Base-by-base conservation (phyloP, 2,888 invertebrate species). In the Eulithis testata region DNA sequence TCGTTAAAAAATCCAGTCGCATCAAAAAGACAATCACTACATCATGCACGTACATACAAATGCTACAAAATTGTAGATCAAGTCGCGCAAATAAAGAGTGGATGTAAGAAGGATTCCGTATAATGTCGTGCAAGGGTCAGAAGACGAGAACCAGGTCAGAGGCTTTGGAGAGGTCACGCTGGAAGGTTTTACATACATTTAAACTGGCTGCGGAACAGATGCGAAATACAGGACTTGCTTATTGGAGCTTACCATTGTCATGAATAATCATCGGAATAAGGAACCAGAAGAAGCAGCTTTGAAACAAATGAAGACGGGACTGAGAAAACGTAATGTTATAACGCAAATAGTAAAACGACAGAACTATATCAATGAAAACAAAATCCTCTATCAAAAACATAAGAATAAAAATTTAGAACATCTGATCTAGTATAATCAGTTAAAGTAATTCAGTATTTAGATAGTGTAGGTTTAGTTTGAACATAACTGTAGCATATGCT, bases 161-260 rank as follows among this genome's bases (percentile, higher is more conserved):
- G 74, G 81, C 76, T 82, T 80, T 77, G 72, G 72, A 78, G 76
- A 76, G 76, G 78, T 76, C 76, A 71, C 82, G 80, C 76, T 79
- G 79, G 82, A 82, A 82, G 82, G 78, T 82, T 84, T 84, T 82
- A 83, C 82, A 82, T 84, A 82, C 73, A 82, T 81, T 82, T 81
- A 77, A 78, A 81, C 76, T 69, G 73, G 73, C 70, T 74, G 75
- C 69, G 73, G 69, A 65, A 65, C 68, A 61, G 63, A 68, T 68
- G 65, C 14, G 12, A 50, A 61, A 54, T 53, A 56, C 62, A 53
- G 64, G 65, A 66, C 60, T 63, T 70, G 64, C 67, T 69, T 58
- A 70, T 66, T 68, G 71, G 63, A 27, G 62, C 66, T 69, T 72
- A 66, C 59, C 62, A 50, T 36, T 8, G 12, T 58, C 31, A 52